Conservation (phyloP, 2,113 vertebrate genomes). For the Cheirogaleus medius region DNA sequence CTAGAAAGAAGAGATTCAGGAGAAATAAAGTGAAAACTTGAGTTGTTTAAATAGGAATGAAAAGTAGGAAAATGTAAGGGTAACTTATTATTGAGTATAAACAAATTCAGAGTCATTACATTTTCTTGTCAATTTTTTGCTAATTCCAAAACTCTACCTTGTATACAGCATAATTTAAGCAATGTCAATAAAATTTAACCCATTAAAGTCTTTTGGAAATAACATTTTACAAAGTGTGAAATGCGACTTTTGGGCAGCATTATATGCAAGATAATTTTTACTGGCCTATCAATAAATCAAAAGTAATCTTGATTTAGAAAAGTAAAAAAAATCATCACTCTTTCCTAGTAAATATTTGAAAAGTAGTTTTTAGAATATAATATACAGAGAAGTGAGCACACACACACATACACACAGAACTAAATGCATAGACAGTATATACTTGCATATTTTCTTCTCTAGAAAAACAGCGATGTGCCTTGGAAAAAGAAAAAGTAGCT, state of each 20-base stretch:
- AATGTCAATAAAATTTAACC: not conserved
- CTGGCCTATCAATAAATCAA: constrained; percentile 22
- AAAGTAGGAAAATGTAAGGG: not conserved
- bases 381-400: not conserved
- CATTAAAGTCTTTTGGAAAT: not conserved
- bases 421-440: not conserved
- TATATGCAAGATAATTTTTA: not conserved
- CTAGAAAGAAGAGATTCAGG: not conserved
- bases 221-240: not conserved
- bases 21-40: not conserved
- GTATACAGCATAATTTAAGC: not conserved
- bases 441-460: not conserved
- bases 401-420: not conserved
- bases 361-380: not conserved
- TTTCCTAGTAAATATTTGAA: not conserved
- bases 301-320: not conserved
- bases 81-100: constrained; percentile 32
- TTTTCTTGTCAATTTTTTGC: constrained; percentile 28
- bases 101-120: not conserved
- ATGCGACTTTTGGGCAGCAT: constrained; percentile 9
- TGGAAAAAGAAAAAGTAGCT: not conserved
- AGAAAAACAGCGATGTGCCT: not conserved
- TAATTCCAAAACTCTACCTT: not conserved
- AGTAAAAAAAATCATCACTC: not conserved
- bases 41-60: not conserved